Evolutionary conservation across 2,888 invertebrate species (phyloP).

Genomic region (Rotaria macrura): DNA sequence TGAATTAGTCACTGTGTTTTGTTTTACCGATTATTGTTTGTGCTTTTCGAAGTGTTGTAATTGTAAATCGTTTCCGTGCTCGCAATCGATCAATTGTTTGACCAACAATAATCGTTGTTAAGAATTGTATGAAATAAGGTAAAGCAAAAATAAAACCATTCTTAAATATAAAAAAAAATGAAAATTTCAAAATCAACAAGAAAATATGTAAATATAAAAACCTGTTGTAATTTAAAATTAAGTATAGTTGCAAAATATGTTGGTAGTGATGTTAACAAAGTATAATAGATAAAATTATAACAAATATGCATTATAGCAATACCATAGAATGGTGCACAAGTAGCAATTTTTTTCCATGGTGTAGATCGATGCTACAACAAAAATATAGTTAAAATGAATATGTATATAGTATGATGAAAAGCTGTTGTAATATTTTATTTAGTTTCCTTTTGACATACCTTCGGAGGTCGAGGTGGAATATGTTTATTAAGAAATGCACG

Average conservation of each 20-base stretch:
- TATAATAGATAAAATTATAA: constrained; percentile 19
- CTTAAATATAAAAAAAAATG: too few relatives aligned
- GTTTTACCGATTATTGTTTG: not conserved
- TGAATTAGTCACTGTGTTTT: not conserved
- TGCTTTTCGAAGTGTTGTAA: constrained; percentile 15
- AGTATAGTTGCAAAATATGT: constrained; percentile 20
- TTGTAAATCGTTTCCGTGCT: not conserved
- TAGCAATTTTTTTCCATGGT: not conserved
- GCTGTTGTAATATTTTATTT: too few relatives aligned
- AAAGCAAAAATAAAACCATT: too few relatives aligned
- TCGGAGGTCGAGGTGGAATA: not conserved
- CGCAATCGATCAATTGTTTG: too few relatives aligned
- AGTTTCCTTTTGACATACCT: too few relatives aligned
- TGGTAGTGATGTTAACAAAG: constrained; percentile 24
- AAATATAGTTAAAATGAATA: not conserved
- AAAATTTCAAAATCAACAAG: too few relatives aligned
- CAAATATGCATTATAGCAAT: too few relatives aligned
- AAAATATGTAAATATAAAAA: not conserved
- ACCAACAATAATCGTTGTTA: too few relatives aligned
- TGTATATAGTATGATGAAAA: too few relatives aligned
- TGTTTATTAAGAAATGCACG: not conserved
- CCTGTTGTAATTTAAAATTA: constrained; percentile 15
- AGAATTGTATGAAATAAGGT: too few relatives aligned
- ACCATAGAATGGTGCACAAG: not conserved
- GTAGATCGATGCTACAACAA: not conserved